A percentile compares a stretch with the other conserved stretches of the same genome.
Evolutionary conservation across 2,113 vertebrate species (phyloP).

Genomic region (Grammomys surdaster): DNA sequence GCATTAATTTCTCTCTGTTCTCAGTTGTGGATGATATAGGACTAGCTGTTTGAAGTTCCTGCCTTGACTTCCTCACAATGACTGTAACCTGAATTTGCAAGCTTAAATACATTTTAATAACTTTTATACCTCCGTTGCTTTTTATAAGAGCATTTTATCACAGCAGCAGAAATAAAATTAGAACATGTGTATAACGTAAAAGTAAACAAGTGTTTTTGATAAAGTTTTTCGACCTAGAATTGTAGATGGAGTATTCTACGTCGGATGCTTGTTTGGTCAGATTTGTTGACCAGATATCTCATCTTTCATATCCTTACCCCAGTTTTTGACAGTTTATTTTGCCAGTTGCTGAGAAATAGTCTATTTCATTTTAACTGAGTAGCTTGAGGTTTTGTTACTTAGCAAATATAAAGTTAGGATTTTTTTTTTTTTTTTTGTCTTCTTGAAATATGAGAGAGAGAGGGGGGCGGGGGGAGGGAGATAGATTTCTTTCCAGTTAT

Average conservation of each 20-base stretch:
- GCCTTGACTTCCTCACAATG: background rate
- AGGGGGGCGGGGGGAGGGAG: too few species aligned
- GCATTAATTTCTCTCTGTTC: background rate
- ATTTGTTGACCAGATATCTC: background rate
- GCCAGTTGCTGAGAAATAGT: background rate
- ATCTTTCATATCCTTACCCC: background rate
- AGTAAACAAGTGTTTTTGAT: background rate
- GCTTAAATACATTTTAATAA: background rate
- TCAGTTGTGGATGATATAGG: background rate
- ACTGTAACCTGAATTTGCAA: background rate
- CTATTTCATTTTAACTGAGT: constrained; percentile 29
- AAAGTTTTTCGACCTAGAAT: background rate
- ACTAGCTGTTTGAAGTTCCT: background rate
- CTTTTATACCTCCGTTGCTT: background rate
- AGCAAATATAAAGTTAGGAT: constrained; percentile 11
- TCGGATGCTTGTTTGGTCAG: background rate
- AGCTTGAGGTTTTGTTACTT: constrained; percentile 46
- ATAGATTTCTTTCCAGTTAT: too few species aligned
- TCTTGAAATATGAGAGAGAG: background rate
- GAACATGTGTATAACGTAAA: background rate
- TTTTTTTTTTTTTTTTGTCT: background rate
- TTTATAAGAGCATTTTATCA: background rate
- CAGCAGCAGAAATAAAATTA: background rate
- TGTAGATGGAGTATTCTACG: background rate
- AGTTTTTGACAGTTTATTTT: background rate